A percentile compares a stretch with the other conserved stretches of the same genome.
Evolutionary conservation across 2,797 vertebrate species (phyloP).

Genomic region (Sebastolobus altivelis): DNA sequence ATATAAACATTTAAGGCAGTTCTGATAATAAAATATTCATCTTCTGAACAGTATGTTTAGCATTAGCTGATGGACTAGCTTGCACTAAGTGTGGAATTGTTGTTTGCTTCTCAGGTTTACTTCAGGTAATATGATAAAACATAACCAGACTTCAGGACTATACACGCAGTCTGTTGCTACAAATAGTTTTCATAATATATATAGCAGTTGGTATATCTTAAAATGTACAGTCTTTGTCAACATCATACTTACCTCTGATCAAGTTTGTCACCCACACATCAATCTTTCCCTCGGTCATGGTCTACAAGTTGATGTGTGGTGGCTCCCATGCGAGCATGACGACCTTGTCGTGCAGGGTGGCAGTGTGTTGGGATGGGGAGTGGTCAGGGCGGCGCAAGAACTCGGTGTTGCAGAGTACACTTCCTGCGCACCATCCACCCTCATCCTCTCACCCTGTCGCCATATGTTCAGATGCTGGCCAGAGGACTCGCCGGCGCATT

Average conservation of each 20-base stretch:
- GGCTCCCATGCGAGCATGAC: slow-evolving; percentile 51
- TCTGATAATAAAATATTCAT: slow-evolving; percentile 24
- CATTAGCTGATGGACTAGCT: slow-evolving; percentile 25
- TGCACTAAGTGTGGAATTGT: slow-evolving; percentile 5
- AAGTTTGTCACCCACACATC: slow-evolving; percentile 49
- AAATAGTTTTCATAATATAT: slow-evolving; percentile 25
- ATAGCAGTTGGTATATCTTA: slow-evolving; percentile 26
- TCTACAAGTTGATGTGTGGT: slow-evolving; percentile 41
- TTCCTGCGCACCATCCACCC: slow-evolving; percentile 79
- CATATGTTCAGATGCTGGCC: slow-evolving; percentile 91
- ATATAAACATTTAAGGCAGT: slow-evolving; percentile 5
- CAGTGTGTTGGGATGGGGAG: slow-evolving; percentile 79
- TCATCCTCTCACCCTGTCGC: slow-evolving; percentile 87
- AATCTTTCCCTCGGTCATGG: slow-evolving; percentile 34
- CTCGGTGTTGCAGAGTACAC: slow-evolving; percentile 74
- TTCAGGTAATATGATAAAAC: slow-evolving; percentile 28
- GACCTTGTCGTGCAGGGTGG: slow-evolving; percentile 66
- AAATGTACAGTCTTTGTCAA: slow-evolving; percentile 35
- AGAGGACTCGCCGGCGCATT: slow-evolving; percentile 87
- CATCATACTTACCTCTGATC: slow-evolving; percentile 46
- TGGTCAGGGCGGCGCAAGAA: slow-evolving; percentile 77
- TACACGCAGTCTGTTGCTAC: slow-evolving; percentile 8
- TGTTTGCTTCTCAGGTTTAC: slow-evolving; percentile 31
- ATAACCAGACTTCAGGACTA: neutral
- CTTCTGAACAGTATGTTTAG: slow-evolving; percentile 11